These are phyloP conservation scores for Cochlearius cochlearius DNA, from an alignment of 2,113 vertebrate species.

Conservation along the genomic window DNA sequence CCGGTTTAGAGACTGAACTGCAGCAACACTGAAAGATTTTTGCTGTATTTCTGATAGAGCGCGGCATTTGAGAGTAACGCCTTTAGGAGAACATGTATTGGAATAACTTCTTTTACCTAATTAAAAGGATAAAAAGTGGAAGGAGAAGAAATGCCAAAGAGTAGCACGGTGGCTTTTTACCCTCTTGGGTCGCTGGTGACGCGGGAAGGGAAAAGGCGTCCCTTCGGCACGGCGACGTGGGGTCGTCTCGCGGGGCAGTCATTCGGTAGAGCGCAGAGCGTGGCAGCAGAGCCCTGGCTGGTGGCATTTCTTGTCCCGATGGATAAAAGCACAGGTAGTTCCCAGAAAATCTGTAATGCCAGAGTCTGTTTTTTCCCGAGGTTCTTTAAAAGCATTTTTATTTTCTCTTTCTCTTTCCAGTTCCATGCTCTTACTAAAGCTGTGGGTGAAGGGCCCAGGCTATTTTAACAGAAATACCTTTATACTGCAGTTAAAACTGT, in stretches of 20 bases:
- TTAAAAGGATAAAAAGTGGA: neutral
- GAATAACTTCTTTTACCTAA: neutral
- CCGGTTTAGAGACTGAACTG: neutral
- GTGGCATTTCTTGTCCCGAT: neutral
- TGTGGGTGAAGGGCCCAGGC: neutral
- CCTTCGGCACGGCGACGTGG: neutral
- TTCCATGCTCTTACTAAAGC: neutral
- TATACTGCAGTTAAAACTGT: neutral
- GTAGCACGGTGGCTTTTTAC: neutral
- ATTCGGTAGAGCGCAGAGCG: neutral
- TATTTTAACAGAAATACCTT: neutral
- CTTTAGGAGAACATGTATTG: neutral
- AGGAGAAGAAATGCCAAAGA: conserved; percentile 23
- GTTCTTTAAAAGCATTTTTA: neutral
- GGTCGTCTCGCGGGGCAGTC: neutral
- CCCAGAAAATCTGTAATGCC: neutral
- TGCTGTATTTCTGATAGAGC: neutral
- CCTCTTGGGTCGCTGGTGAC: neutral
- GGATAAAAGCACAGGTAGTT: neutral
- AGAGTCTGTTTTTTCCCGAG: neutral
- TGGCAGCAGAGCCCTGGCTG: neutral
- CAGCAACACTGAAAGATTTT: neutral
- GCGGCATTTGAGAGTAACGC: neutral
- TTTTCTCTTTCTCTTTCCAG: conserved; percentile 3
- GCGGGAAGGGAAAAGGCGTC: neutral